Evolutionary conservation across 2,113 vertebrate species (phyloP).

Genomic region (Nothocercus nigrocapillus): DNA sequence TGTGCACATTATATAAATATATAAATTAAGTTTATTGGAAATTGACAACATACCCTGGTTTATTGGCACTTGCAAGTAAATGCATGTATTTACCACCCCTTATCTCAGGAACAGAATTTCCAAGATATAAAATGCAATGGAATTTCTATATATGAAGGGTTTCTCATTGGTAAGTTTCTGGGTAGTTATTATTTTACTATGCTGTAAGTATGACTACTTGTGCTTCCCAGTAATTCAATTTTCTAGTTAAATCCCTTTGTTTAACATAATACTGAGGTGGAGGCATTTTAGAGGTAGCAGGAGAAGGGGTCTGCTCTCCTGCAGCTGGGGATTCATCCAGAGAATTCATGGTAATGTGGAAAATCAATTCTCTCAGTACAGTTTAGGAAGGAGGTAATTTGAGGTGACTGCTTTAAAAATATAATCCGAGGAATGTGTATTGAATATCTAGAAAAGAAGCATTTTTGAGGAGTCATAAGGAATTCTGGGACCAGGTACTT

Average conservation of each 20-base stretch:
- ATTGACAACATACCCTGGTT: neutral
- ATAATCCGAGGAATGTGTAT: neutral
- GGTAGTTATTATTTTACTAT: neutral
- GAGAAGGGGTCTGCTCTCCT: neutral
- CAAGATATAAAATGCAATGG: neutral
- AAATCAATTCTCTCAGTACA: neutral
- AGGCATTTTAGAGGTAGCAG: neutral
- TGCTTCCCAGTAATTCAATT: neutral
- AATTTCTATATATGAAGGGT: neutral
- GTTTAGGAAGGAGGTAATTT: neutral
- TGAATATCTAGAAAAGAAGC: neutral
- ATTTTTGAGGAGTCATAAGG: neutral
- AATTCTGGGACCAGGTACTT: neutral
- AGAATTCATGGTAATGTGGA: accelerated
- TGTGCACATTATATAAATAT: neutral
- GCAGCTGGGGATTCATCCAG: neutral
- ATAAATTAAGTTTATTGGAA: neutral
- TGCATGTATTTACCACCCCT: neutral
- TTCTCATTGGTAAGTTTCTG: neutral
- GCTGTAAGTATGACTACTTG: neutral
- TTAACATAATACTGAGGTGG: neutral
- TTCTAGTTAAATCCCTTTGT: neutral
- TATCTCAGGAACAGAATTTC: neutral
- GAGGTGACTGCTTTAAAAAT: neutral
- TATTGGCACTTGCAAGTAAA: neutral